phyloP scores from a whole-genome alignment of 1,140 invertebrate species.

The Bicyclus anynana region DNA sequence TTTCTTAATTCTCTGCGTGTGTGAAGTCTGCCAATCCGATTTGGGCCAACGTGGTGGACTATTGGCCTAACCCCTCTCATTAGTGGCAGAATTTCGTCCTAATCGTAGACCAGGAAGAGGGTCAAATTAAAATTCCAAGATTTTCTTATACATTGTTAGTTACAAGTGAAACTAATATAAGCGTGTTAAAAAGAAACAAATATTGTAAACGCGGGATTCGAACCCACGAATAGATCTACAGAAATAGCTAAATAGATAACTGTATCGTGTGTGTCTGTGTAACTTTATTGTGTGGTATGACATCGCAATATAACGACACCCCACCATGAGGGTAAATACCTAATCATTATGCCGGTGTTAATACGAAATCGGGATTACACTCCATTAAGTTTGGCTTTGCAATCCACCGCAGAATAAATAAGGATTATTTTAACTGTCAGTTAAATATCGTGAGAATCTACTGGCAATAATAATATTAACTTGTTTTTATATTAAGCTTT shows the following conservation, averaged over 20 bases:
- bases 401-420: conserved; percentile 64
- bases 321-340: conserved; percentile 28
- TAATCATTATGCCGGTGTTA: conserved; percentile 63
- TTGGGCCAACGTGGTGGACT: too few relatives aligned
- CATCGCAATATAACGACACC: too few relatives aligned
- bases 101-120: too few relatives aligned
- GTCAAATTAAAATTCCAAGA: too few relatives aligned
- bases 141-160: too few relatives aligned
- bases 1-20: too few relatives aligned
- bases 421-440: conserved; percentile 58
- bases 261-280: conserved; percentile 5
- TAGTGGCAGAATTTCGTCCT: too few relatives aligned
- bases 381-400: conserved; percentile 59
- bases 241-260: conserved; percentile 14
- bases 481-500: not conserved
- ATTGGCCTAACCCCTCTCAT: too few relatives aligned
- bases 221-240: not conserved
- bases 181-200: too few relatives aligned
- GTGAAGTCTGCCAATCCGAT: too few relatives aligned
- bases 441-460: conserved; percentile 63
- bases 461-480: conserved; percentile 27
- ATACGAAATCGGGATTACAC: conserved; percentile 62
- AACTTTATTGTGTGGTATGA: conserved; percentile 14
- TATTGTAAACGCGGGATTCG: too few relatives aligned
- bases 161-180: too few relatives aligned